Evolutionary conservation across 64 coral and sea anemone genomes (phyloP), one percentile per base, ranked within the genome.

Genomic region (Hydrozoanthus tunicans): DNA sequence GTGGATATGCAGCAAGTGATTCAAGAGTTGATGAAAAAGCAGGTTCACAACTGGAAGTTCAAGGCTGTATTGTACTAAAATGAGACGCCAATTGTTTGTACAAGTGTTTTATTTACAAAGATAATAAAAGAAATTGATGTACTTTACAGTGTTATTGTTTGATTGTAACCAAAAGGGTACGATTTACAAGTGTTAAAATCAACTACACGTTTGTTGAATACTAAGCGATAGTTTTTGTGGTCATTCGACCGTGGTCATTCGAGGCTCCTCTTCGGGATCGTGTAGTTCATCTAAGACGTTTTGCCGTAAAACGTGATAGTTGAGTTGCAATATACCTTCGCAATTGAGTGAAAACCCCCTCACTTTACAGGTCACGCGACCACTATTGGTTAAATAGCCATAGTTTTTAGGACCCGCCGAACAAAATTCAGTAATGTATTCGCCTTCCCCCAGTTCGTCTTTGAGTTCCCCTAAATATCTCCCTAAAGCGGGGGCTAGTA

Each of bases 41-140:
- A 20, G 20, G 20, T 20, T 20, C 20, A 20, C 20, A 20, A 20
- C 20, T 20, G 20, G 20, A 79, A 79, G 77, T 79, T 79, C 77
- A 79, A 79, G 56, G 77, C 77, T 79, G 77, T 79, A 79, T 79
- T 79, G 77, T 79, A 79, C 56, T 79, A 79, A 79, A 79, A 79
- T 54, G 77, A 79, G 77, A 79, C 77, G 56, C 56, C 77, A 26
- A 79, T 79, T 53, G 56, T 79, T 79, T 79, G 77, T 79, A 79
- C 77, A 79, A 79, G 77, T 79, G 27, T 26, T 79, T 79, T 79
- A 79, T 79, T 79, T 26, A 79, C 77, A 79, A 79, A 79, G 56
- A 79, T 20, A 20, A 79, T 79, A 79, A 79, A 79, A 79, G 77
- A 79, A 79, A 79, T 69, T 20, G 20, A 20, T 20, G 20, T 20